Evolutionary conservation across 2,113 vertebrate species (phyloP), one percentile per base, ranked within the genome.

Genomic region (Okapia johnstoni): DNA sequence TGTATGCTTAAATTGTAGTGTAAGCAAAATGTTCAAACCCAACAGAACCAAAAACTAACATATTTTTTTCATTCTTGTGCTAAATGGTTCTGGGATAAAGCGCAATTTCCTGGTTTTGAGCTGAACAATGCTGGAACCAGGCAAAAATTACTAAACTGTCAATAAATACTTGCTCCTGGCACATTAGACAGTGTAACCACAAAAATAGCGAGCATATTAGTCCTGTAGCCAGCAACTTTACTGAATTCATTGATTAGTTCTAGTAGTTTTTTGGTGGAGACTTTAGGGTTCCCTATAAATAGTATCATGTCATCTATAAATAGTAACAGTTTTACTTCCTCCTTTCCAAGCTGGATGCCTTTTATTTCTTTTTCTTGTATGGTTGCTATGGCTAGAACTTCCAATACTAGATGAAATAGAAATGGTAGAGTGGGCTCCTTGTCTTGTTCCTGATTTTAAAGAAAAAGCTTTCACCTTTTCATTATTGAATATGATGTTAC

Each of bases 21-120:
- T 79, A 86, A 97, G 58, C 40, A 84, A 81, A 94, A 70, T 92
- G 91, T 97, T 17, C 40, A 86, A 58, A 52, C 54, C 11, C 7
- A 4, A 70, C 76, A 89, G 50, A 85, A 89, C 26, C 6, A 25
- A 94, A 85, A 76, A 12, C 10, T 19, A 95, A 86, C 15, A 55
- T 61, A 79, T 61, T 93, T 85, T 85, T 93, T 76, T 84, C 55
- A 54, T 84, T 92, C 7, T n/a, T 54, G 14, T 46, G 86, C 50
- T 95, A 81, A 94, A 92, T 43, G 90, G 48, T 80, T 76, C 36
- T 90, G 54, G 54, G 54, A 88, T 77, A 61, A 96, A 91, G 76
- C 40, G 46, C 43, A 40, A 12, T 84, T 93, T 95, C 73, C 94
- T 85, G 86, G 63, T 91, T 97, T 95, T 48, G 23, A 76, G 88